phyloP scores from a whole-genome alignment of 2,113 vertebrate genomes.

The Mus spicilegus region DNA sequence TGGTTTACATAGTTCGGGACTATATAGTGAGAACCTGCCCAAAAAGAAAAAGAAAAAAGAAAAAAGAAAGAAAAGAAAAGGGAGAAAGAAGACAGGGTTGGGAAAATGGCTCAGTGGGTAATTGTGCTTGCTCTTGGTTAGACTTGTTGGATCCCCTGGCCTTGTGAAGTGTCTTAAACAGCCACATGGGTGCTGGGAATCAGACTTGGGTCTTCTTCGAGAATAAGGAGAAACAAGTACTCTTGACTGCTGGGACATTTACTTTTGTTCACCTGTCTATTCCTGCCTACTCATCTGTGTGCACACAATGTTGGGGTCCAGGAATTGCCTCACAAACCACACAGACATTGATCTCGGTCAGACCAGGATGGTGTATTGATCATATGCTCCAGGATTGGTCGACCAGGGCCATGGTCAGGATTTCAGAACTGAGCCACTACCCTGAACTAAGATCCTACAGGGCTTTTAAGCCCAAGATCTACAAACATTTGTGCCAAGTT shows the following conservation, averaged over 20 bases:
- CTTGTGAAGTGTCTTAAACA: neutral
- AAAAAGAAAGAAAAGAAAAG: neutral
- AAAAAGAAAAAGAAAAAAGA: neutral
- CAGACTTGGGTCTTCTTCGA: neutral
- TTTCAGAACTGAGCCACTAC: too few species aligned
- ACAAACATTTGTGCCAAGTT: too few species aligned
- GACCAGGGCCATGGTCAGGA: too few species aligned
- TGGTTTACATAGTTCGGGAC: too few species aligned
- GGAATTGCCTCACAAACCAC: too few species aligned
- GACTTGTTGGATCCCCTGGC: neutral
- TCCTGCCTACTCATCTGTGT: neutral
- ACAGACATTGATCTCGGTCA: too few species aligned
- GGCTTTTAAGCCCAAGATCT: too few species aligned
- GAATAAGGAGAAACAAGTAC: neutral
- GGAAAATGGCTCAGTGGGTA: neutral
- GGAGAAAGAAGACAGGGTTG: neutral
- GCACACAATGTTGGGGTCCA: neutral
- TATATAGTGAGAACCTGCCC: too few species aligned
- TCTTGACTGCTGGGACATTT: neutral
- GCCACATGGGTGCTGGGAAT: neutral
- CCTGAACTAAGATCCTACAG: too few species aligned
- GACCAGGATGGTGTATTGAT: too few species aligned
- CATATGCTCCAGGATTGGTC: too few species aligned
- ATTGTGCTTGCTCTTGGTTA: neutral
- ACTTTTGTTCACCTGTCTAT: neutral